Evolutionary conservation across 2,113 vertebrate species (phyloP), one percentile per base, ranked within the genome.

Genomic region (Speoplatyrhinus poulsoni): DNA sequence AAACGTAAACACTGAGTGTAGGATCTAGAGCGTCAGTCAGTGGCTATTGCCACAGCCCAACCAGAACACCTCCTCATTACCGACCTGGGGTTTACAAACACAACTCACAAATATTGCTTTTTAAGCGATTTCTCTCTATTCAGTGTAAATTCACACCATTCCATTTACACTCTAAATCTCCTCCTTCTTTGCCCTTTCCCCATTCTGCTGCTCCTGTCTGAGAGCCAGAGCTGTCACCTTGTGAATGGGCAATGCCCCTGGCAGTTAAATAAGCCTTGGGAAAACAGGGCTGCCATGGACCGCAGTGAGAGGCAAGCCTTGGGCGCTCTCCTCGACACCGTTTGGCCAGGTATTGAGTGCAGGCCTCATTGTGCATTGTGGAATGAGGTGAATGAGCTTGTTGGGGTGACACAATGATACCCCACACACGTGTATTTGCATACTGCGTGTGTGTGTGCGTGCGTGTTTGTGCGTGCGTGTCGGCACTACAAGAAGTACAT

Each of bases 321-420:
- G 60, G 41, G 36, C 9, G 59, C 52, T 70, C 53, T 62, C 48
- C 46, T 49, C 19, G 70, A 61, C 63, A 67, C n/a, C 48, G 17
- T 57, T 55, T 65, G 74, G 67, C 60, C 65, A 77, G 74, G 60
- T 64, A 52, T 52, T 52, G 76, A 78, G 50, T 49, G 60, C 50
- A 9, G 13, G 19, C 36, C 64, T 57, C 62, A 67, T 46, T 72
- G 69, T 78, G 46, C 52, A 36, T 69, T 19, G 6, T 49, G 33
- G 60, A 26, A 1, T 16, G 63, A 76, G 59, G 62, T 63, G 77
- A 65, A 64, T 3, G 16, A 48, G 50, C 62, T n/a, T 48, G 32
- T 61, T 48, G 59, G 48, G 47, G 49, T 53, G 64, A 56, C 70
- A 69, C 46, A 49, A 33, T 55, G n/a, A 61, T 48, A 65, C 13